phyloP scores from a whole-genome alignment of 2,797 vertebrate species.

The Intellagama lesueurii region DNA sequence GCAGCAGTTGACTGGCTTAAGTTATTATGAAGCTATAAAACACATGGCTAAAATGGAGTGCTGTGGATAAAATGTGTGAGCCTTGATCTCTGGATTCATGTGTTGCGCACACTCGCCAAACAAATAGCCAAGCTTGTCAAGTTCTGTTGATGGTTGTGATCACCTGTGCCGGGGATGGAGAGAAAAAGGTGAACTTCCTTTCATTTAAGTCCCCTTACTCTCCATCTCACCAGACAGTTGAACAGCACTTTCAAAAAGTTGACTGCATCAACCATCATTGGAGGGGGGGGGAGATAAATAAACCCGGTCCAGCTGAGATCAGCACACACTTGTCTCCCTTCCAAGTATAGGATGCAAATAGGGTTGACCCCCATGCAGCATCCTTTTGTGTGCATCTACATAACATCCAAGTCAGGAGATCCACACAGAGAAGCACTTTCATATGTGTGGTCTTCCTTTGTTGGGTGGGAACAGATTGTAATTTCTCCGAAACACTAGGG shows the following conservation, averaged over 20 bases:
- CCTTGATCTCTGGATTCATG: not conserved
- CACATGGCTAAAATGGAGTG: conserved; percentile 59
- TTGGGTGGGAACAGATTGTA: conserved; percentile 43
- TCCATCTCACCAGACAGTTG: not conserved
- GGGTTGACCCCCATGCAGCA: not conserved
- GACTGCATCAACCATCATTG: not conserved
- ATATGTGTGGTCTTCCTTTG: not conserved
- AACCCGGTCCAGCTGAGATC: conserved; percentile 9
- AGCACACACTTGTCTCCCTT: not conserved
- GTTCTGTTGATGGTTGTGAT: not conserved
- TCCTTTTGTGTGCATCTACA: conserved; percentile 7
- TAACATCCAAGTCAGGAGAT: not conserved
- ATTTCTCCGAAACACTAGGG: conserved; percentile 64
- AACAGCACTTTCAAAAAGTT: not conserved
- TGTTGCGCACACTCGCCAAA: not conserved
- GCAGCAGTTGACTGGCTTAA: conserved; percentile 75
- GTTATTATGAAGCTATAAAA: conserved; percentile 74
- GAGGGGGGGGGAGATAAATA: not conserved
- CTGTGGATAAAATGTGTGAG: conserved; percentile 69
- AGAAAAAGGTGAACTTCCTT: not conserved
- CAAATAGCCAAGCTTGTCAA: not conserved
- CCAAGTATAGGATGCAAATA: not conserved
- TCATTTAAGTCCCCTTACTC: not conserved
- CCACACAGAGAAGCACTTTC: not conserved
- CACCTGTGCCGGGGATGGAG: not conserved